Percentiles rank a stretch among this genome's conserved stretches.
Conservation (phyloP, 2,113 vertebrate species). For the Xiphophorus couchianus region DNA sequence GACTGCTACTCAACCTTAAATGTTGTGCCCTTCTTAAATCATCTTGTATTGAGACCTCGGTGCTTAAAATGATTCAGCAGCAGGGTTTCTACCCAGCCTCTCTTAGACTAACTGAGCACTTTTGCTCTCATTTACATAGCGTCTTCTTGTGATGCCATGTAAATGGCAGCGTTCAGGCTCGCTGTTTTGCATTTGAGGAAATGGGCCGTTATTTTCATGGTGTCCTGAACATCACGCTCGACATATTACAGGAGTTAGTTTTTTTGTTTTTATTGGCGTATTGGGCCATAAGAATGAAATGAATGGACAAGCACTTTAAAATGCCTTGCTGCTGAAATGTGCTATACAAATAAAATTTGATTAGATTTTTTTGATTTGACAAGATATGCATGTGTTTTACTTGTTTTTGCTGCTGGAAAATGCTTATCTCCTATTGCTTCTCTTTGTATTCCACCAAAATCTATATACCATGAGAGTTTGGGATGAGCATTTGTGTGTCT, state of each 20-base stretch:
- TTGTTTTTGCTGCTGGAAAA: too few species aligned
- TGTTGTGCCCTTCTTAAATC: too few species aligned
- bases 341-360: too few species aligned
- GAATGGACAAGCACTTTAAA: neutral
- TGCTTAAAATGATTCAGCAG: slow-evolving; percentile 27
- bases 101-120: slow-evolving; percentile 15
- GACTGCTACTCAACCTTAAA: too few species aligned
- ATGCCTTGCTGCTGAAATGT: too few species aligned
- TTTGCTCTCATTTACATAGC: slow-evolving; percentile 16
- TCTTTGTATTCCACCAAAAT: too few species aligned
- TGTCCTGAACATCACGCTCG: neutral
- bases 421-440: too few species aligned
- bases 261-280: too few species aligned
- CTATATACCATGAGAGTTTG: too few species aligned
- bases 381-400: neutral
- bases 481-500: too few species aligned
- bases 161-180: slow-evolving; percentile 2
- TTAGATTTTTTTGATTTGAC: too few species aligned
- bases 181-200: slow-evolving; percentile 59
- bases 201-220: slow-evolving; percentile 28
- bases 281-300: neutral
- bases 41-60: neutral
- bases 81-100: slow-evolving; percentile 39
- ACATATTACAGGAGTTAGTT: neutral
- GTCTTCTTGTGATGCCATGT: slow-evolving; percentile 5